phyloP scores from a whole-genome alignment of 2,888 invertebrate species.

The Eupithecia vulgata region DNA sequence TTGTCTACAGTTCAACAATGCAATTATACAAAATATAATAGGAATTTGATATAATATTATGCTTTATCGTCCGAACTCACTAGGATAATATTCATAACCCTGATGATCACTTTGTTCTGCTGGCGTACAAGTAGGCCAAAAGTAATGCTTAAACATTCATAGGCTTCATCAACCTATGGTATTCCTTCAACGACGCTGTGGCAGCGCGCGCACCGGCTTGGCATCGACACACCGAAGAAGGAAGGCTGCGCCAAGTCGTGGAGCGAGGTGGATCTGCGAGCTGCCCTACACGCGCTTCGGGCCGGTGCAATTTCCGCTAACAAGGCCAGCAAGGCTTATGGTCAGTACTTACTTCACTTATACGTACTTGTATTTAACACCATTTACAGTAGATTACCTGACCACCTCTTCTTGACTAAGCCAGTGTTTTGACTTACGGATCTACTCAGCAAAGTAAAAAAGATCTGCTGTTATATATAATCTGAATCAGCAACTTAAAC shows the following conservation, averaged over 20 bases:
- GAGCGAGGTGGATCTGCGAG: conserved; percentile 93
- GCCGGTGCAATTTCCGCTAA: conserved; percentile 95
- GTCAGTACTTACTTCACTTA: too few relatives aligned
- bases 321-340: conserved; percentile 95
- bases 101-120: not conserved
- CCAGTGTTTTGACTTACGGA: too few relatives aligned
- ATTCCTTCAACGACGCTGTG: conserved; percentile 96
- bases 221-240: conserved; percentile 96
- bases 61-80: not conserved
- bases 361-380: not conserved
- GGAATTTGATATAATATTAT: not conserved
- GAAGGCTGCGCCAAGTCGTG: conserved; percentile 94
- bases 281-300: conserved; percentile 91
- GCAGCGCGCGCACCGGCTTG: conserved; percentile 94
- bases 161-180: conserved; percentile 92
- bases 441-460: too few relatives aligned
- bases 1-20: not conserved
- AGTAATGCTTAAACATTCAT: conserved; percentile 9
- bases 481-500: not conserved
- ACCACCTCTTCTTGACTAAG: too few relatives aligned
- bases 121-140: not conserved
- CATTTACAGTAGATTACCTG: not conserved
- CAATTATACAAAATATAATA: not conserved
- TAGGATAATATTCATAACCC: not conserved
- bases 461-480: too few relatives aligned